These are phyloP conservation scores for Knipowitschia caucasica DNA, from an alignment of 2,797 vertebrate genomes.

Conservation along the genomic window DNA sequence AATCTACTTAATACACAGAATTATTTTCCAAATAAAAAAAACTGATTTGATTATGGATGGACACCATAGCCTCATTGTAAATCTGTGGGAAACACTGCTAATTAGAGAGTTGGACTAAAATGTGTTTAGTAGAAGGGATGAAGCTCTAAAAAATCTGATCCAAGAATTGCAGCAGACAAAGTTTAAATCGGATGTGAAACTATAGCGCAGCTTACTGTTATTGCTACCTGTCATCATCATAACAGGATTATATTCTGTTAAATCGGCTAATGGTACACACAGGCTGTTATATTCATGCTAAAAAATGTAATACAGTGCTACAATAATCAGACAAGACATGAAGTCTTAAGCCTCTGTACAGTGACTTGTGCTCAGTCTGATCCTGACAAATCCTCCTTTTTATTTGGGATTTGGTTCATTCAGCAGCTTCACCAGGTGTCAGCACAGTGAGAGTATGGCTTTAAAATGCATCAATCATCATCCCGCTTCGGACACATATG, in stretches of 20 bases:
- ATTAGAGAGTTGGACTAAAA: too few relatives aligned
- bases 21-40: too few relatives aligned
- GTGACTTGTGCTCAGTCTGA: constrained; percentile 14
- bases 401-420: constrained; percentile 19
- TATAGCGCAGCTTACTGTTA: constrained; percentile 49
- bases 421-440: constrained; percentile 35
- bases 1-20: too few relatives aligned
- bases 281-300: constrained; percentile 11
- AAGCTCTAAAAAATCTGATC: too few relatives aligned
- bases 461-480: constrained; percentile 35
- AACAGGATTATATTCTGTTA: constrained; percentile 38
- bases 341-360: constrained; percentile 21
- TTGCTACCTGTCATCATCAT: constrained; percentile 35
- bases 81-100: too few relatives aligned
- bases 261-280: constrained; percentile 34
- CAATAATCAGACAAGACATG: constrained; percentile 18
- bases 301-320: constrained; percentile 25
- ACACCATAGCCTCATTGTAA: too few relatives aligned
- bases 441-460: constrained; percentile 23
- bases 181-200: neutral
- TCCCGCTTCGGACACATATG: neutral
- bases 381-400: constrained; percentile 23
- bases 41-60: too few relatives aligned
- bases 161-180: neutral
- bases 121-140: too few relatives aligned